A percentile compares a stretch with the other conserved stretches of the same genome.
Evolutionary conservation across 2,888 invertebrate species (phyloP).

Genomic region (Leistus spinibarbis): DNA sequence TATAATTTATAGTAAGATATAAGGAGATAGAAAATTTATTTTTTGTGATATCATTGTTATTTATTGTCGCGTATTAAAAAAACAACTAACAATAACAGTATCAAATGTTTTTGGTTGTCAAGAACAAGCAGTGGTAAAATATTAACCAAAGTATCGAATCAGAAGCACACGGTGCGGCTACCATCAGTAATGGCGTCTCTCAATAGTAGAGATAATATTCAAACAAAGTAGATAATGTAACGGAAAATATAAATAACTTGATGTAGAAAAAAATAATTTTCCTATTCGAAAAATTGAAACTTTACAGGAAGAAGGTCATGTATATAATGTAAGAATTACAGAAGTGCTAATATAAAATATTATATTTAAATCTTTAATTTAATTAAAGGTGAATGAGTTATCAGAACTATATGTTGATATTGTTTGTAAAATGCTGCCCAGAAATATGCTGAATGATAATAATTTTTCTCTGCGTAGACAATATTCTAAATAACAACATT

Average conservation of each 20-base stretch:
- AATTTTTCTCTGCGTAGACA: background rate
- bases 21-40: background rate
- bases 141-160: too few relatives aligned
- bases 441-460: constrained; percentile 33
- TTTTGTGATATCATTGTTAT: background rate
- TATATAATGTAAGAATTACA: background rate
- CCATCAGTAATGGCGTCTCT: too few relatives aligned
- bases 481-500: background rate
- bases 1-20: background rate
- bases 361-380: background rate
- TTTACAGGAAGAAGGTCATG: background rate
- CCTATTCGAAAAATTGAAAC: background rate
- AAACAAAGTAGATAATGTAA: too few relatives aligned
- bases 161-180: too few relatives aligned
- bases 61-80: background rate
- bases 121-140: too few relatives aligned
- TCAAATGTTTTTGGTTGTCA: too few relatives aligned
- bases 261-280: background rate
- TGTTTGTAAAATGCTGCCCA: constrained; percentile 4
- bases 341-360: background rate
- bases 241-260: too few relatives aligned
- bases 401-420: background rate
- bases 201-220: too few relatives aligned
- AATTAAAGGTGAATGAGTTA: background rate
- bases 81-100: too few relatives aligned